Base-by-base conservation (phyloP, 2,888 invertebrate genomes). In the Drosophila nigricruria region DNA sequence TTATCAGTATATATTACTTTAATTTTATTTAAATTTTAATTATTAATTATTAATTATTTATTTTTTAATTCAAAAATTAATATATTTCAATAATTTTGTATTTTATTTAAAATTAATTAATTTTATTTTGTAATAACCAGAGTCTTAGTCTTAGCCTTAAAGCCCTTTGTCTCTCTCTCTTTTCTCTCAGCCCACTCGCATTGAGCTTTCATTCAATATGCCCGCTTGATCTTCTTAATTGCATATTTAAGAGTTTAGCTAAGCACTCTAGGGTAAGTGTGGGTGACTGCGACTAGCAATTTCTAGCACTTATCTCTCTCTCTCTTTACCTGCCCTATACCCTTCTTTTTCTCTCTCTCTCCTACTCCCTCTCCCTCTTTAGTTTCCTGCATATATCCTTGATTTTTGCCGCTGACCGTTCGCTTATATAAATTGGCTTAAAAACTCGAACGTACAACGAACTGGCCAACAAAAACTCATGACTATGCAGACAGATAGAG, bases 341-440 rank as follows among this genome's bases (percentile, higher is more conserved):
- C 12, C 6, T 5, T 70, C 47, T 18, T 8, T 34, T 38, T 10
- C 47, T 16, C 27, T 32, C 49, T 34, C 12, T 40, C 8, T 12
- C 10, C 0, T 0, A 9, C 0, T 27, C 40, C 0, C 27, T 12
- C 6, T 14, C 20, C 23, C 20, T 8, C 32, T 10, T 10, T 25
- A 40, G 20, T 30, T 12, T 20, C n/a, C 42, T 38, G 32, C 65
- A 54, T 42, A 25, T 52, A 30, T 42, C 30, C 36, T 47, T 43
- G 30, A 49, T 45, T 54, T 52, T 45, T 32, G 45, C 70, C 49
- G 30, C 49, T 65, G 65, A 58, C 47, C 43, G 34, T 53, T 53
- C 64, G 60, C 70, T 73, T 79, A 64, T 82, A 88, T 70, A 82
- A 85, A 85, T 89, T 85, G 84, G 89, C 89, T 89, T 85, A 81